Conservation (phyloP, 1,140 invertebrate species). For the Drosophila teissieri region DNA sequence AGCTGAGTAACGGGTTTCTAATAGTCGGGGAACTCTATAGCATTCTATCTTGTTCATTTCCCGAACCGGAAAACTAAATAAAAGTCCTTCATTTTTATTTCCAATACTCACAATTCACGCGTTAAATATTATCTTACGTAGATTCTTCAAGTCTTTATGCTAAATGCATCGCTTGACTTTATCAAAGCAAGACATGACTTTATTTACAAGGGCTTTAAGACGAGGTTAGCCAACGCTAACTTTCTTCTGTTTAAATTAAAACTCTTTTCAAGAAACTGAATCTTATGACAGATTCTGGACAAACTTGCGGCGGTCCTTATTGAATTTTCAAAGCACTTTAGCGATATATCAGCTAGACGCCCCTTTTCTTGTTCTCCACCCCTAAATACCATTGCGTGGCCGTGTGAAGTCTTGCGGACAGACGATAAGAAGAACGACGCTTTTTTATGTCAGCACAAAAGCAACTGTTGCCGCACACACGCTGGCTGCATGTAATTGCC, state of each 20-base stretch:
- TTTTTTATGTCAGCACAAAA: constrained; percentile 38
- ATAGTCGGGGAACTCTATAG: too few relatives aligned
- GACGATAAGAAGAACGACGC: constrained; percentile 60
- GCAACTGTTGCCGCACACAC: constrained; percentile 39
- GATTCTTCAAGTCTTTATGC: background rate
- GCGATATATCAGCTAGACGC: constrained; percentile 21
- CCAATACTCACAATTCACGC: too few relatives aligned
- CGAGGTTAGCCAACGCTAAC: too few relatives aligned
- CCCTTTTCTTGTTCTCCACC: background rate
- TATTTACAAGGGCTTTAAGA: too few relatives aligned
- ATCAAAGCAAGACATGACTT: too few relatives aligned
- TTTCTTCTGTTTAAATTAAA: background rate
- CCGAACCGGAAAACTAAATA: too few relatives aligned
- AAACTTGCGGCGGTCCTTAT: background rate
- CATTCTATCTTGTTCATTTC: too few relatives aligned
- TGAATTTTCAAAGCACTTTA: constrained; percentile 7
- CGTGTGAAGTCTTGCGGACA: constrained; percentile 73
- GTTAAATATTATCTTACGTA: too few relatives aligned
- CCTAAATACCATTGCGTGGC: constrained; percentile 27
- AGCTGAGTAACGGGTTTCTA: too few relatives aligned
- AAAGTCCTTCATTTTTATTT: too few relatives aligned
- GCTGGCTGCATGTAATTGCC: constrained; percentile 6
- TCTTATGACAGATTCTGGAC: background rate
- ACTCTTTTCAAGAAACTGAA: background rate
- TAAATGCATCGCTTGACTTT: background rate